Evolutionary conservation across 2,113 vertebrate genomes (phyloP), one percentile per base, ranked within the genome.

Genomic region (Tichodroma muraria): DNA sequence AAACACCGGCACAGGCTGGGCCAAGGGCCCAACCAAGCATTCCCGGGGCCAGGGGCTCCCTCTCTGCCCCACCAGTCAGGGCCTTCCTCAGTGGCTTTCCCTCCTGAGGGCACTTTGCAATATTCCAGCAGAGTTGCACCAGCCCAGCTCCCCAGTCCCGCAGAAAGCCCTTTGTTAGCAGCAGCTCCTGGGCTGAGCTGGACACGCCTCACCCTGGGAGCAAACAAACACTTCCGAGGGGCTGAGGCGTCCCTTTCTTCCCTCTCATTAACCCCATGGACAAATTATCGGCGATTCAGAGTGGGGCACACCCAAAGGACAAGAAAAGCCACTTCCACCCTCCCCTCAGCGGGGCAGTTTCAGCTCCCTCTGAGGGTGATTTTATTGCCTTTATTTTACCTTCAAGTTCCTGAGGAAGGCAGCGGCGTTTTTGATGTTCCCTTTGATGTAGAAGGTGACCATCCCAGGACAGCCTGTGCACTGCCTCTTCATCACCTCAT

Each of bases 401-500:
- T 99, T 99, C 20, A 99, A 88, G 85, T 33, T 99, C 83, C 92
- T 97, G 91, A 99, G 98, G 94, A 99, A 99, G 49, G 92, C 8
- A 38, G 66, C 88, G 15, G 99, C 98, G 1, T 99, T 96, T 64
- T 98, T 91, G 4, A 98, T 91, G 12, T 96, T 85, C 19, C 99
- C 99, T 90, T 99, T 99, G 66, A 99, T 98, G 92, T 98, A 98
- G 95, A 99, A 99, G 59, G 97, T 96, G 65, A 99, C 38, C 98
- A 99, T 99, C 15, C 99, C 99, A 0, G 99, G 95, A 84, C 98
- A 98, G 6, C 99, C 99, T 0, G 98, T 98, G 91, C 98, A 98
- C 92, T 99, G 99, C 38, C 70, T 97, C 97, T 98, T 98, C 42
- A 94, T 47, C 96, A 99, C 8, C 45, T 99, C 97, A 2, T 99